Base-by-base conservation (phyloP, 2,888 invertebrate species). In the Micropterix aruncella region DNA sequence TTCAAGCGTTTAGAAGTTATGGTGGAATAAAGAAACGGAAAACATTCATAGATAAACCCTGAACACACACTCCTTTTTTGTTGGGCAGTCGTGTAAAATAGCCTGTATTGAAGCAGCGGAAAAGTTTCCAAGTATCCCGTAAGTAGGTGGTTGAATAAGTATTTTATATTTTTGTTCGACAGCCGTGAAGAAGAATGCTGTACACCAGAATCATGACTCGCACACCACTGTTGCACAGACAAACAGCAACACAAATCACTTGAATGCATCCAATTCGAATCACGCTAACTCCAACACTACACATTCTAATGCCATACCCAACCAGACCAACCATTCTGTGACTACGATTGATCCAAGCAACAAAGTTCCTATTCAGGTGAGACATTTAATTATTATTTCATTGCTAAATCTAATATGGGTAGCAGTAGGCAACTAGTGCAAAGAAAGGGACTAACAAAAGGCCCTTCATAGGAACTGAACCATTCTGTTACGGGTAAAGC, bases 331-430 rank as follows among this genome's bases (percentile, higher is more conserved):
- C 65, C 42, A 66, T 18, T 63, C 70, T 19, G 62, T 68, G 12
- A 27, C 12, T 5, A 5, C 27, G 27, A 54, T 72, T 45, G 73
- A 74, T 51, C 64, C 73, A 45, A 65, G 63, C 51, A 70, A 72
- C 55, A 67, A 73, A 58, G 74, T 75, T 56, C 75, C 76, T 47
- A 75, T 76, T 38, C 75, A 76, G 56, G 65, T 65, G 52, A 57
- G 59, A 49, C 27, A n/a, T n/a, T n/a, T n/a, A n/a, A n/a, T n/a
- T n/a, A n/a, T n/a, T n/a, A n/a, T n/a, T n/a, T n/a, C n/a, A n/a
- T n/a, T n/a, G n/a, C n/a, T n/a, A n/a, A n/a, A n/a, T n/a, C n/a
- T n/a, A n/a, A n/a, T n/a, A n/a, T n/a, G n/a, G n/a, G n/a, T n/a
- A n/a, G n/a, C n/a, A n/a, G n/a, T n/a, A n/a, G n/a, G n/a, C n/a